Evolutionary conservation across 1,140 invertebrate genomes (phyloP), one percentile per base, ranked within the genome.

Genomic region (Sycophaga agraensis): DNA sequence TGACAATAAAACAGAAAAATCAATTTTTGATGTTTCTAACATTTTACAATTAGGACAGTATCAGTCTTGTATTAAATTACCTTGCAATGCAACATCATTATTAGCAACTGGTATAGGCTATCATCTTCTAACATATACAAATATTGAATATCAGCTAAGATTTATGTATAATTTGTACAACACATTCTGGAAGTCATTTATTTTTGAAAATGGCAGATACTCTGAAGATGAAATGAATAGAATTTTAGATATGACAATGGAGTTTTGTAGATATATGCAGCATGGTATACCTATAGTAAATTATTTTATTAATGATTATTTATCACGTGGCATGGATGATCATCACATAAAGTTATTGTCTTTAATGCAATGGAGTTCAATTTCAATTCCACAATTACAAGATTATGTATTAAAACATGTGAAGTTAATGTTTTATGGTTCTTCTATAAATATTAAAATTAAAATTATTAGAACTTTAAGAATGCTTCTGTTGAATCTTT

Each of bases 151-250:
- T 61, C 79, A 82, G 57, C 73, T 68, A 56, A 74, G 76, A 71
- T 80, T 82, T 58, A 74, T 73, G 6, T 73, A 76, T 37, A 80
- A 79, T 71, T 70, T 82, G 5, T 80, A 80, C 39, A 73, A 74
- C 22, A 75, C 73, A 21, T 65, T 82, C 12, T 63, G 67, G 37
- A 71, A 64, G 76, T 77, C 75, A 16, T 79, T 78, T 58, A 71
- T 79, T 9, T 56, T 75, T 12, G 74, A 80, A 59, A 70, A 65
- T 42, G 68, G 65, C 7, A 64, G 59, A 54, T 75, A 72, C 66
- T 69, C 73, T 6, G 45, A 67, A n/a, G 53, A 67, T 26, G 73
- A 81, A 55, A 75, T 72, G 22, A 61, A 68, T 39, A 64, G 59
- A 34, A 54, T 82, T 17, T 68, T 82, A n/a, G 60, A 73, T 22